phyloP scores from a whole-genome alignment of 2,888 invertebrate species.

The Philonicus albiceps region DNA sequence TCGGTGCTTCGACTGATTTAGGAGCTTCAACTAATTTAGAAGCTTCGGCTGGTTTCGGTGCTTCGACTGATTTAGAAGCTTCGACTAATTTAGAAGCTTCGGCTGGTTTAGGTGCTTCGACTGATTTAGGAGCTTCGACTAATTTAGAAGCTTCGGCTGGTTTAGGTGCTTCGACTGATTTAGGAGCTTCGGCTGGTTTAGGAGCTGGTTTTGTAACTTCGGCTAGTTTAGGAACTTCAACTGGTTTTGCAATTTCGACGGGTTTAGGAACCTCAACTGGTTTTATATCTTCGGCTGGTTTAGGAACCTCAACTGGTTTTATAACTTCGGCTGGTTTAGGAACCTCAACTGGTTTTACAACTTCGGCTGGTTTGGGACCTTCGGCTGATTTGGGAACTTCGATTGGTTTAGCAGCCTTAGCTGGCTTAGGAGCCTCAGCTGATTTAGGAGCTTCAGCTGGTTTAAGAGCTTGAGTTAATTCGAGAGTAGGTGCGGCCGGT shows the following conservation, averaged over 20 bases:
- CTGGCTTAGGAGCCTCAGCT: conserved; percentile 30
- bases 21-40: not conserved
- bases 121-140: conserved; percentile 62
- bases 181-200: conserved; percentile 70
- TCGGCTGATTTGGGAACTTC: not conserved
- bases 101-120: conserved; percentile 68
- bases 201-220: conserved; percentile 89
- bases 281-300: conserved; percentile 83
- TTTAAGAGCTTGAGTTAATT: conserved; percentile 28
- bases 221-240: conserved; percentile 80
- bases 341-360: not conserved
- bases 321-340: conserved; percentile 73
- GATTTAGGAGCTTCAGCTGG: not conserved
- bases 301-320: conserved; percentile 42
- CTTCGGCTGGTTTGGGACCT: not conserved
- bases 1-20: conserved; percentile 84
- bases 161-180: conserved; percentile 71
- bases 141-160: conserved; percentile 71
- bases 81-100: conserved; percentile 3
- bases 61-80: conserved; percentile 82
- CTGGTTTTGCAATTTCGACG: conserved; percentile 89
- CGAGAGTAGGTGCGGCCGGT: too few species aligned
- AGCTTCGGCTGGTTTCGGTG: not conserved
- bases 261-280: conserved; percentile 70
- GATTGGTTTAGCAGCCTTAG: not conserved